phyloP scores from a whole-genome alignment of 2,113 vertebrate genomes.

The Cyprinodon tularosa region DNA sequence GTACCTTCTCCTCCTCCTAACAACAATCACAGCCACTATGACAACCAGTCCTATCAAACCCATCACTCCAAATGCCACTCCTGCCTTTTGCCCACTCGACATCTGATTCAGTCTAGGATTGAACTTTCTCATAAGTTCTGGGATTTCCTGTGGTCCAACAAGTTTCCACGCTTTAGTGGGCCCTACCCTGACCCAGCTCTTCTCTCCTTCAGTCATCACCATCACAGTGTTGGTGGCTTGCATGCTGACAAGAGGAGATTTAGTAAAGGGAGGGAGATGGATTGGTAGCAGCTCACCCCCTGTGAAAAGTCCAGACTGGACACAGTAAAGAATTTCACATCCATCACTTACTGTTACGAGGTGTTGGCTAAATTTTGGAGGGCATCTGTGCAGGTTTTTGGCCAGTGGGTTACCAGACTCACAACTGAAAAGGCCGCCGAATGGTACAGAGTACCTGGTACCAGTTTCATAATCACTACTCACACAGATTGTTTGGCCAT shows the following conservation, averaged over 20 bases:
- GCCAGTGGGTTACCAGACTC: constrained; percentile 82
- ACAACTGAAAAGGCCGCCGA: constrained; percentile 93
- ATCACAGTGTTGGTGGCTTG: constrained; percentile 79
- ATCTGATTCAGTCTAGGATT: constrained; percentile 14
- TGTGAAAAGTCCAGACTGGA: constrained; percentile 83
- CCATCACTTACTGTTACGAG: constrained; percentile 86
- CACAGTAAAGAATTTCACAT: constrained; percentile 89
- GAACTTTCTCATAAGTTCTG: constrained; percentile 39
- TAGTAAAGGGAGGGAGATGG: constrained; percentile 85
- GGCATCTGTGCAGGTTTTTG: constrained; percentile 74
- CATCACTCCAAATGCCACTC: constrained; percentile 68
- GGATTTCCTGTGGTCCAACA: constrained; percentile 73
- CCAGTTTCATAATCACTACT: constrained; percentile 84
- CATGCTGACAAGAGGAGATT: constrained; percentile 73
- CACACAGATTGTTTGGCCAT: constrained; percentile 82
- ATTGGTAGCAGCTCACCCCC: constrained; percentile 77
- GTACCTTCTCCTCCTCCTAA: constrained; percentile 28
- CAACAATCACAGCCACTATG: constrained; percentile 38
- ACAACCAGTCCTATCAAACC: constrained; percentile 53
- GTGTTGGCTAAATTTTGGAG: constrained; percentile 88
- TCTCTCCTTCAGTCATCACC: constrained; percentile 81
- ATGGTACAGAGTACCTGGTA: constrained; percentile 76
- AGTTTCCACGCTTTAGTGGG: constrained; percentile 81
- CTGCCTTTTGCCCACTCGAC: constrained; percentile 56
- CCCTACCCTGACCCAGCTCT: constrained; percentile 83